Conservation (phyloP, 2,888 invertebrate species). For the Torymus texanus region DNA sequence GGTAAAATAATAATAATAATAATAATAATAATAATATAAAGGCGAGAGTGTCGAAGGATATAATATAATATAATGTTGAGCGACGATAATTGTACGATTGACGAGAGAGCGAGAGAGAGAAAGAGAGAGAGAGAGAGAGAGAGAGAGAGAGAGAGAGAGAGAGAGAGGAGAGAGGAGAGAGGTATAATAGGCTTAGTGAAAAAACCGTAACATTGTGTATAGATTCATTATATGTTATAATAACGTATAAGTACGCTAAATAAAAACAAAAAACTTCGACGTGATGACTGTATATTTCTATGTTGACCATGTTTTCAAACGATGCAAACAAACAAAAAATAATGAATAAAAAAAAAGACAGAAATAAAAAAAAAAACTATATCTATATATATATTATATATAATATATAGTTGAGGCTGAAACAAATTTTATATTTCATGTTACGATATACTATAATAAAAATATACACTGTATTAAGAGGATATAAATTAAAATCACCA, state of each 20-base stretch:
- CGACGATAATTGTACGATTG: neutral
- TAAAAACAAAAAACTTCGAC: constrained; percentile 59
- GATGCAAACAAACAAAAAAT: constrained; percentile 39
- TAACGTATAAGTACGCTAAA: constrained; percentile 40
- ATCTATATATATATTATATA: constrained; percentile 61
- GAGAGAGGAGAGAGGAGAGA: no score
- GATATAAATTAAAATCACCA: constrained; percentile 50
- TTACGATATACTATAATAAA: constrained; percentile 63
- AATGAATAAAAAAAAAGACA: constrained; percentile 11
- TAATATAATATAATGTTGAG: constrained; percentile 1
- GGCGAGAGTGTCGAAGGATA: constrained; percentile 21
- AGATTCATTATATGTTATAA: constrained; percentile 64
- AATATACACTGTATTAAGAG: constrained; percentile 58
- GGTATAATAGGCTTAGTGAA: neutral
- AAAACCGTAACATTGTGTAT: constrained; percentile 61
- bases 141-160: no score
- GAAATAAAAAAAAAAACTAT: constrained; percentile 20
- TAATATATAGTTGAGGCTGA: constrained; percentile 69
- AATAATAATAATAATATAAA: constrained; percentile 5
- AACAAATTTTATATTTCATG: constrained; percentile 73
- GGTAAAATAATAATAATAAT: neutral
- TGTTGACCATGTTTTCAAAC: constrained; percentile 69
- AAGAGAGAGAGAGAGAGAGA: no score
- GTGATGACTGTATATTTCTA: constrained; percentile 73
- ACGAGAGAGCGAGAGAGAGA: no score